phyloP scores from a whole-genome alignment of 2,888 invertebrate genomes.

The Hyposoter dolosus region DNA sequence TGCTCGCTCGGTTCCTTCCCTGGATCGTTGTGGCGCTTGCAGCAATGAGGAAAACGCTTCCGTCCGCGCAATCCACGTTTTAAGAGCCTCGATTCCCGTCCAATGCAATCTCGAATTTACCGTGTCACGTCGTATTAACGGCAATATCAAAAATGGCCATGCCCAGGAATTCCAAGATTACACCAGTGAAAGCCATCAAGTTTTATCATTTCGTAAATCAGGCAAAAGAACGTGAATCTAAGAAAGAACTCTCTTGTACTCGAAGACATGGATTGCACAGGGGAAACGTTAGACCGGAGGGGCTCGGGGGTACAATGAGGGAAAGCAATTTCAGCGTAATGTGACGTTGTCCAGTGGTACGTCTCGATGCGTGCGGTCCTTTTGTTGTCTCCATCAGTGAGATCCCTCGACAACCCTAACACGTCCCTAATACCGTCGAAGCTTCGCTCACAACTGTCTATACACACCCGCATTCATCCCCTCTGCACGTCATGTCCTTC shows the following conservation, averaged over 20 bases:
- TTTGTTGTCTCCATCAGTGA: constrained; percentile 81
- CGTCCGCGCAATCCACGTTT: background rate
- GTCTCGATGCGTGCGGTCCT: constrained; percentile 83
- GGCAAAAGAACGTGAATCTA: constrained; percentile 1
- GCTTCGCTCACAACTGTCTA: constrained; percentile 69
- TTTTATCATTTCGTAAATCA: background rate
- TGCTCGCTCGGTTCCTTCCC: constrained; percentile 36
- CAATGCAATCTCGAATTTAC: background rate
- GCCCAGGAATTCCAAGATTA: background rate
- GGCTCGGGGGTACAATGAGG: constrained; percentile 40
- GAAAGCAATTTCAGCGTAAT: constrained; percentile 78
- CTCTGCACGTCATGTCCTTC: constrained; percentile 34
- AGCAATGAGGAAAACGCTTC: constrained; percentile 15
- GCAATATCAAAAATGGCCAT: background rate
- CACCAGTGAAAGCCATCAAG: background rate
- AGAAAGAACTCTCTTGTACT: background rate
- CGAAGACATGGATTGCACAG: constrained; percentile 11
- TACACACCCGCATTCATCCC: constrained; percentile 31
- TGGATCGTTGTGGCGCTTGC: constrained; percentile 25
- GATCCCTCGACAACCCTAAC: constrained; percentile 82
- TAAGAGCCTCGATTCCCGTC: background rate
- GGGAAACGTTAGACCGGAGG: constrained; percentile 10
- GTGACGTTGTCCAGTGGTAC: constrained; percentile 82
- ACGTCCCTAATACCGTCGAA: constrained; percentile 82
- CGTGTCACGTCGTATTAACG: background rate